Conservation (phyloP, 2,113 vertebrate genomes). For the Menidia beryllina region DNA sequence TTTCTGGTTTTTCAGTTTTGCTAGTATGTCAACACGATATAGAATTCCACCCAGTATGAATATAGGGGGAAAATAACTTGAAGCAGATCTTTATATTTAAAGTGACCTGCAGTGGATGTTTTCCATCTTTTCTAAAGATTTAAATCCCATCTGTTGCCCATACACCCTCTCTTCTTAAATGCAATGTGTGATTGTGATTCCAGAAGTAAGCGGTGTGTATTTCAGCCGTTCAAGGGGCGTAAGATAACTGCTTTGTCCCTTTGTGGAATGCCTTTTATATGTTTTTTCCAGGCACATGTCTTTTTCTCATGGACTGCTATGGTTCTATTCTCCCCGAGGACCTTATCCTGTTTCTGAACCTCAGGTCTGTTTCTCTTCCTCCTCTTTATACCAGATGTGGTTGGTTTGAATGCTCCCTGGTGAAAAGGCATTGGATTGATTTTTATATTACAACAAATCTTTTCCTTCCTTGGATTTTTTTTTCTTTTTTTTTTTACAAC, state of each 20-base stretch:
- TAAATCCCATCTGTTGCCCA: neutral
- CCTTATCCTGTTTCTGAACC: conserved; percentile 18
- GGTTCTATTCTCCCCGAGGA: neutral
- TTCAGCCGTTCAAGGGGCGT: neutral
- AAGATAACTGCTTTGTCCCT: conserved; percentile 3
- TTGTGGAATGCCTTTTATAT: neutral
- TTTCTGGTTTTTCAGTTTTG: too few relatives aligned
- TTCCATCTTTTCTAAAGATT: conserved; percentile 6
- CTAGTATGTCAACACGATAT: neutral
- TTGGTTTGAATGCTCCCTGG: conserved; percentile 39
- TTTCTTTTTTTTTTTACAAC: too few relatives aligned
- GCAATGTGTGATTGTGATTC: conserved; percentile 33
- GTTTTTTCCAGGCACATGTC: conserved; percentile 49
- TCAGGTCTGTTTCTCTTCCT: conserved; percentile 2
- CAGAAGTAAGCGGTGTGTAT: conserved; percentile 40
- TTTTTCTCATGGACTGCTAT: neutral
- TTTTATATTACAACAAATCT: conserved; percentile 8
- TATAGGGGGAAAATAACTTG: neutral
- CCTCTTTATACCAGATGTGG: conserved; percentile 17
- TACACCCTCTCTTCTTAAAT: neutral
- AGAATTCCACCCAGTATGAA: neutral
- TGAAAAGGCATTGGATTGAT: conserved; percentile 27
- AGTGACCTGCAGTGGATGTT: neutral
- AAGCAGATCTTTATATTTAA: neutral
- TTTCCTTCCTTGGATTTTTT: conserved; percentile 6